Percentiles rank a stretch among this genome's conserved stretches.
Evolutionary conservation across 1,140 invertebrate species (phyloP).

Genomic region (Cardiocondyla obscurior): DNA sequence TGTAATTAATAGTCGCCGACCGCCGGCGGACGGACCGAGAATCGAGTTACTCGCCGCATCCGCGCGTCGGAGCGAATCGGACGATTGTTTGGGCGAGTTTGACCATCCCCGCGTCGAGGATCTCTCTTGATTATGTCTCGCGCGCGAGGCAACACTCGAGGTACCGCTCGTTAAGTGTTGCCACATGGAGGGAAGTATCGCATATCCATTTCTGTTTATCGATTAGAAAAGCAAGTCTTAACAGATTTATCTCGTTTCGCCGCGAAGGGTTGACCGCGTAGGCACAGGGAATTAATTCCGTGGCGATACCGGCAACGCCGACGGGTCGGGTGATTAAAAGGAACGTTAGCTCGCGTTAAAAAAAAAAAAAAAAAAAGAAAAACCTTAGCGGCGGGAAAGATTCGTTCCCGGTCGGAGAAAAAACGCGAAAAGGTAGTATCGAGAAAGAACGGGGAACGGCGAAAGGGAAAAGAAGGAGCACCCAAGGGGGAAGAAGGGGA

Average conservation of each 20-base stretch:
- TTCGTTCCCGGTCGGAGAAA: neutral
- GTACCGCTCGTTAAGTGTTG: neutral
- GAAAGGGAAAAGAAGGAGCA: conserved; percentile 37
- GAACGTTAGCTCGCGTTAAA: conserved; percentile 22
- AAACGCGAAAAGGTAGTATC: conserved; percentile 32
- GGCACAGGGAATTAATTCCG: conserved; percentile 37
- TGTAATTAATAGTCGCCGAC: conserved; percentile 79
- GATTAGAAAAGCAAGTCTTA: neutral
- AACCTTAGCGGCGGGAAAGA: conserved; percentile 12
- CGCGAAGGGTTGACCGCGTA: neutral
- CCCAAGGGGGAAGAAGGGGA: neutral
- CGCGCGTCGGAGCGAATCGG: conserved; percentile 47
- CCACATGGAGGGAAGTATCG: neutral
- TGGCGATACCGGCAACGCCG: neutral
- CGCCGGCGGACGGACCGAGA: conserved; percentile 52
- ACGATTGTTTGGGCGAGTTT: conserved; percentile 57
- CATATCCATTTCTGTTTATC: neutral
- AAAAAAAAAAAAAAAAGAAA: conserved; percentile 37
- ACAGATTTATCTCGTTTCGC: conserved; percentile 4
- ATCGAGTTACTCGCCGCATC: conserved; percentile 62
- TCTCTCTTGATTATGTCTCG: neutral
- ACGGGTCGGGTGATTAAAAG: conserved; percentile 49
- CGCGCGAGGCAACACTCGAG: neutral
- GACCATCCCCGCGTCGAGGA: conserved; percentile 21
- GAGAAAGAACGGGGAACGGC: neutral